phyloP scores from a whole-genome alignment of 2,888 invertebrate genomes.

The Cotesia congregata region DNA sequence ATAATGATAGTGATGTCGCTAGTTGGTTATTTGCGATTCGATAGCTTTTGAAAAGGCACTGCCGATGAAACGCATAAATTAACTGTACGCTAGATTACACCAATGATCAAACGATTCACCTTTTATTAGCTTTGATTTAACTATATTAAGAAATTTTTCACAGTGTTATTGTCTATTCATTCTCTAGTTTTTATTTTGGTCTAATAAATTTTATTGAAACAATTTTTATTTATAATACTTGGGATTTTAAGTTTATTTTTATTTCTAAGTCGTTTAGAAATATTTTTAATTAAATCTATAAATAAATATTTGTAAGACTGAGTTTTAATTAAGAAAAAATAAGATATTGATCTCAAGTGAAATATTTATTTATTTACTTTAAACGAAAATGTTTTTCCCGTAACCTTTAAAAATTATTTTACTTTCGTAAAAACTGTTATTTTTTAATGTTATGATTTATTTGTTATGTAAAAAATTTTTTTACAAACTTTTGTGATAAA shows the following conservation, averaged over 20 bases:
- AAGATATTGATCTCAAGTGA: background rate
- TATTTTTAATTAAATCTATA: background rate
- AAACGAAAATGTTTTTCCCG: background rate
- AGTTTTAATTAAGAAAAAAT: background rate
- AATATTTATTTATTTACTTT: background rate
- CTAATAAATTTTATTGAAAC: too few relatives aligned
- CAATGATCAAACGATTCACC: background rate
- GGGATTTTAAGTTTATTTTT: too few relatives aligned
- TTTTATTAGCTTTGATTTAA: background rate
- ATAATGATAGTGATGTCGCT: background rate
- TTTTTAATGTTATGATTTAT: background rate
- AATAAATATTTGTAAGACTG: constrained; percentile 5
- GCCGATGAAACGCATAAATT: constrained; percentile 10
- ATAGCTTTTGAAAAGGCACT: background rate
- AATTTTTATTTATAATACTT: too few relatives aligned
- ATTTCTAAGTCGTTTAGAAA: background rate
- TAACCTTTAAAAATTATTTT: background rate
- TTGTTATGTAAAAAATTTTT: too few relatives aligned
- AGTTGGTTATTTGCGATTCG: background rate
- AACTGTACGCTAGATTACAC: constrained; percentile 14
- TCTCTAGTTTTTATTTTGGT: too few relatives aligned
- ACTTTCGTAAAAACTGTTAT: background rate
- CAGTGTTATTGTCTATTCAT: background rate
- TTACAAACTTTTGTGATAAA: too few relatives aligned
- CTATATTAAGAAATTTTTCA: background rate